Conservation (phyloP, 2,113 vertebrate genomes). For the Prunella fulvescens region DNA sequence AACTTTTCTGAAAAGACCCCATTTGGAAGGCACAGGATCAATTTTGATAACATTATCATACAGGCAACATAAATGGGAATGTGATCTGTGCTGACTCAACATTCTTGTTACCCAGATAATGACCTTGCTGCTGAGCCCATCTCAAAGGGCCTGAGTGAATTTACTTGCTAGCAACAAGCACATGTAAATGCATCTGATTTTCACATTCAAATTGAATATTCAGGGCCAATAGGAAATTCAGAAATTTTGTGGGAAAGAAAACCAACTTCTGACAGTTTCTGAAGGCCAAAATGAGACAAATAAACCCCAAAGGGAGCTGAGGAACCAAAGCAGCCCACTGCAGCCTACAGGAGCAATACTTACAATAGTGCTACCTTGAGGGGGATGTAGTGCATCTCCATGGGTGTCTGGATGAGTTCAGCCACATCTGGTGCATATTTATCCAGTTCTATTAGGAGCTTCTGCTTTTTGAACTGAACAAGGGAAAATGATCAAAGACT, state of each 20-base stretch:
- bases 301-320: not conserved
- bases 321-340: not conserved
- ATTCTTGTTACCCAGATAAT: not conserved
- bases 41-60: not conserved
- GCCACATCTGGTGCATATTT: constrained; percentile 87
- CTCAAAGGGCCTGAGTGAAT: not conserved
- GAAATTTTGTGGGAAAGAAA: not conserved
- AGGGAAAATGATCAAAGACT: not conserved
- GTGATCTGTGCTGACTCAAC: not conserved
- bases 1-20: not conserved
- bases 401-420: constrained; percentile 89
- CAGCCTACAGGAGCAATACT: constrained; percentile 67
- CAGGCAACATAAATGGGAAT: not conserved
- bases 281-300: not conserved
- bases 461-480: constrained; percentile 93
- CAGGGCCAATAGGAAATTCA: not conserved
- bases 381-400: constrained; percentile 92
- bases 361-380: constrained; percentile 96
- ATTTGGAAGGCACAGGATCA: not conserved
- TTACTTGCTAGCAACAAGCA: not conserved
- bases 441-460: constrained; percentile 87
- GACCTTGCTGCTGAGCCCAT: not conserved
- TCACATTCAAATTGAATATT: not conserved
- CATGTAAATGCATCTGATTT: not conserved
- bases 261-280: not conserved